Conservation (phyloP, 2,888 invertebrate species). For the Ischnura elegans region DNA sequence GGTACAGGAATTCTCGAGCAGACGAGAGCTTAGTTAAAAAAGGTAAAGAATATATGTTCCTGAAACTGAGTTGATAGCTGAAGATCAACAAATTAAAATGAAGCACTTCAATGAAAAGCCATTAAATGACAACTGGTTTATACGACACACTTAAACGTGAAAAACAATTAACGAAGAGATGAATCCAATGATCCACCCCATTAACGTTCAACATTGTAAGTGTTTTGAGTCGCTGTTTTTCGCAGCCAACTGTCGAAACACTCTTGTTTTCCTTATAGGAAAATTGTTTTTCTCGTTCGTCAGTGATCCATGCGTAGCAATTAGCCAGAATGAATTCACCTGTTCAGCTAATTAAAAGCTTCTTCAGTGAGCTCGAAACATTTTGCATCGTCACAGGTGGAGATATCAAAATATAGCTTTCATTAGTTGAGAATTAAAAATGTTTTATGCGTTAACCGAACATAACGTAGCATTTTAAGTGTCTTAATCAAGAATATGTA, state of each 20-base stretch:
- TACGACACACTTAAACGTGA: background rate
- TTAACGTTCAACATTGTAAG: background rate
- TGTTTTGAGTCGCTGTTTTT: background rate
- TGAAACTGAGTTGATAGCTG: too few species aligned
- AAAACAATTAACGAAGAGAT: background rate
- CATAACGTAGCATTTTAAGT: too few species aligned
- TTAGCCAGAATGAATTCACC: background rate
- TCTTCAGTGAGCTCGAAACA: background rate
- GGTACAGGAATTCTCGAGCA: too few species aligned
- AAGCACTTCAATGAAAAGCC: background rate
- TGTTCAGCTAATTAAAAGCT: background rate
- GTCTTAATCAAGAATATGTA: too few species aligned
- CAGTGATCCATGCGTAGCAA: background rate
- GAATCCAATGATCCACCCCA: background rate
- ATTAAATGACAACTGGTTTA: background rate
- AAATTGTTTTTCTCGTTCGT: background rate
- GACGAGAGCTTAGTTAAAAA: too few species aligned
- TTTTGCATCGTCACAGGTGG: background rate
- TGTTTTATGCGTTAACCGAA: too few species aligned
- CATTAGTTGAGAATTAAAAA: too few species aligned
- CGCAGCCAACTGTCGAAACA: background rate
- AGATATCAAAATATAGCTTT: too few species aligned
- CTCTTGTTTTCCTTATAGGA: slow-evolving; percentile 13
- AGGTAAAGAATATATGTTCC: too few species aligned
- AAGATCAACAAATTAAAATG: background rate